Base-by-base conservation (phyloP, 2,113 vertebrate genomes). In the Tychaedon coryphoeus region DNA sequence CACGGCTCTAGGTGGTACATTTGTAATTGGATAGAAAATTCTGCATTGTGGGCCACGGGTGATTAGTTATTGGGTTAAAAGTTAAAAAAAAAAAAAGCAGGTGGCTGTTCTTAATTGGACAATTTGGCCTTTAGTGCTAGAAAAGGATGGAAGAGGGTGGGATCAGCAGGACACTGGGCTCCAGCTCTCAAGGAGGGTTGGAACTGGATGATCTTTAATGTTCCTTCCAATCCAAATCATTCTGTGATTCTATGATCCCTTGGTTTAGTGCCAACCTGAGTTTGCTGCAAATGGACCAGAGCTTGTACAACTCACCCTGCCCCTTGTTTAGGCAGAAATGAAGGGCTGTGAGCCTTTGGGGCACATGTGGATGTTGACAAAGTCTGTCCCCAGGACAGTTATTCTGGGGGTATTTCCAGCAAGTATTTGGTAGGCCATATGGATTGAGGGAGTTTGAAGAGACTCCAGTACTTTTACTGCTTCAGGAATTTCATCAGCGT, bases 401-500 rank as follows among this genome's bases (percentile, higher is more conserved):
- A n/a, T 71, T 70, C 53, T 58, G 75, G 42, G 65, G 88, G 65
- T 64, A 82, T 61, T 94, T 96, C 93, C 94, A 95, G 51, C 67
- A 90, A 88, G 54, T 16, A 58, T 71, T 81, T 51, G n/a, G 74
- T 26, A 64, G 62, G 50, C 26, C 58, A 40, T 57, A 60, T 42
- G 57, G 88, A 91, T 57, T 0, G 3, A 40, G n/a, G 40, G 64
- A 80, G 71, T 66, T 14, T 84, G 86, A 92, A 93, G 81, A 82
- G 22, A 42, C 53, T 91, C 40, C 58, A 78, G 57, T 75, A 86
- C 67, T 86, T 86, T 70, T 91, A 87, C 76, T 84, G 86, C 31
- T 91, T 92, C 91, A 91, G 80, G 67, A 90, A 88, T 93, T 96
- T 93, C 88, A 93, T 88, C 93, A 92, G 53, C 2, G 0, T 88